Evolutionary conservation across 1,140 invertebrate species (phyloP).

Genomic region (Megalopta genalis): DNA sequence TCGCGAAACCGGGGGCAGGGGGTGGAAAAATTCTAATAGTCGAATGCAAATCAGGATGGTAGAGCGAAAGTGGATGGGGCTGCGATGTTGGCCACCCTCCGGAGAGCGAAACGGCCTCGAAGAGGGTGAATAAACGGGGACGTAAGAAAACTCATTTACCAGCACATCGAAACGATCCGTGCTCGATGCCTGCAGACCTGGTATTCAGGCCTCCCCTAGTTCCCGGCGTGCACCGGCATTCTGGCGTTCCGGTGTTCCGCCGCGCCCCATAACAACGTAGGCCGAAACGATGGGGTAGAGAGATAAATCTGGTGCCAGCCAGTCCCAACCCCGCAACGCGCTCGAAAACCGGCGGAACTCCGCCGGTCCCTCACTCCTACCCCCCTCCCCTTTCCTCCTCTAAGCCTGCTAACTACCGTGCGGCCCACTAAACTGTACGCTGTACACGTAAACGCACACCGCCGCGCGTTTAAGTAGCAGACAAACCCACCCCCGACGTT

Average conservation of each 20-base stretch:
- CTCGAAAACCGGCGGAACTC: constrained; percentile 23
- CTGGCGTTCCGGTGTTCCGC: constrained; percentile 39
- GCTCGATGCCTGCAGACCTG: constrained; percentile 1
- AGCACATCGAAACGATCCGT: constrained; percentile 6
- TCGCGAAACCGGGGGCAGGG: background rate
- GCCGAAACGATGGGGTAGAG: constrained; percentile 65
- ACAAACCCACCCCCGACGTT: background rate
- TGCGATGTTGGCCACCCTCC: background rate
- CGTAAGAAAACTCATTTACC: constrained; percentile 38
- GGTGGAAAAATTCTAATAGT: background rate
- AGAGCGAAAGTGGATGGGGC: background rate
- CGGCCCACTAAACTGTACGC: constrained; percentile 44
- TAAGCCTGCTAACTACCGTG: constrained; percentile 38
- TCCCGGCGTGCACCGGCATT: constrained; percentile 23
- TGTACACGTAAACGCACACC: constrained; percentile 37
- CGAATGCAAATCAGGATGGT: background rate
- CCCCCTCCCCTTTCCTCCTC: background rate
- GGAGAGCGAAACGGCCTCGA: background rate
- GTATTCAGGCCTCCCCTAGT: background rate
- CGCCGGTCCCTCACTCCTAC: background rate
- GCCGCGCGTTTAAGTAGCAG: constrained; percentile 27
- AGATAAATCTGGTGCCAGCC: constrained; percentile 71
- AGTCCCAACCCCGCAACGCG: constrained; percentile 48
- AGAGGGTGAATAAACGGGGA: constrained; percentile 13
- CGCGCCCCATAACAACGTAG: constrained; percentile 60